phyloP scores from a whole-genome alignment of 2,797 vertebrate species.

The Cynodonichthys magdalenae region DNA sequence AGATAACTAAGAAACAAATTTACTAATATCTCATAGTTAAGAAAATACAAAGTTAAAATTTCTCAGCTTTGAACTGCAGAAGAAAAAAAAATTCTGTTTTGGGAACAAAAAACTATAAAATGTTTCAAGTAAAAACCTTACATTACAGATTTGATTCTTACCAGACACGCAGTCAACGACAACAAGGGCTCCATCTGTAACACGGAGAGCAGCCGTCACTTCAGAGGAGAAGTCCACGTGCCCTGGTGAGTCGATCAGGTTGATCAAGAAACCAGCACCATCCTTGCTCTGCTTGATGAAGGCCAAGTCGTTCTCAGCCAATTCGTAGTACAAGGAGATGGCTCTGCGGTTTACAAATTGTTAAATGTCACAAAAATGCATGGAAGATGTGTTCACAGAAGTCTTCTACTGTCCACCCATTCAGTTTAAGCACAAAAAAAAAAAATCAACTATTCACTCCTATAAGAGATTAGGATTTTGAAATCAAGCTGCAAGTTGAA shows the following conservation, averaged over 20 bases:
- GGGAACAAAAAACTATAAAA: not conserved
- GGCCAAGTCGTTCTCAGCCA: constrained; percentile 87
- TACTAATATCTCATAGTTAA: no score
- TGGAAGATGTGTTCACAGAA: no score
- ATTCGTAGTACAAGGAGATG: constrained; percentile 93
- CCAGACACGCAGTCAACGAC: constrained; percentile 96
- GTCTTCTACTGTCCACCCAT: no score
- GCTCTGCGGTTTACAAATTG: constrained; percentile 76
- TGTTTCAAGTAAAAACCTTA: not conserved
- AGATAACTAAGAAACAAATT: no score
- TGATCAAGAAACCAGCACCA: constrained; percentile 93
- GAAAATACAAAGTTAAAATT: no score
- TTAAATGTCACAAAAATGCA: not conserved
- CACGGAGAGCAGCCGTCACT: constrained; percentile 95
- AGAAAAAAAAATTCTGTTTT: no score
- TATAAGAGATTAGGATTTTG: no score
- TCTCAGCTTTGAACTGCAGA: no score
- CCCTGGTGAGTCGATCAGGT: constrained; percentile 94
- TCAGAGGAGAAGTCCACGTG: constrained; percentile 98
- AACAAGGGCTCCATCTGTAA: constrained; percentile 94
- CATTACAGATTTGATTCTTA: constrained; percentile 60
- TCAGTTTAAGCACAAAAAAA: no score
- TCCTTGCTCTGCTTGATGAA: constrained; percentile 96
- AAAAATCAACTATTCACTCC: no score
- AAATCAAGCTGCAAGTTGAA: fast-evolving